phyloP scores from a whole-genome alignment of 2,113 vertebrate species.

The Noctilio leporinus region DNA sequence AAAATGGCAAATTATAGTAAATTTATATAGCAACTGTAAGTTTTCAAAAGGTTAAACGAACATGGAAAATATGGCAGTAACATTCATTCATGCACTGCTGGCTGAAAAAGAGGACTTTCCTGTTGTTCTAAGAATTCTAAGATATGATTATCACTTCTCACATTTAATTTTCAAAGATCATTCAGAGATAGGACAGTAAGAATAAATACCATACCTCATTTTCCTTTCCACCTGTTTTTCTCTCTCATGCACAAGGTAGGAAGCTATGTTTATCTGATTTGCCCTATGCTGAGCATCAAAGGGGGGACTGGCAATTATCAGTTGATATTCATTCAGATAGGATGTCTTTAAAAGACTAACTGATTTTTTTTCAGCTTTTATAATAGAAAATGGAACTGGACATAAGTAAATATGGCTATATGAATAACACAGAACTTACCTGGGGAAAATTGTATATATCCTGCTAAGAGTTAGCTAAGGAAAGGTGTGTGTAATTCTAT shows the following conservation, averaged over 20 bases:
- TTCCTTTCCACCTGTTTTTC: accelerated
- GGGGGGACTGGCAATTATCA: background rate
- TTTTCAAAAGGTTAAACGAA: background rate
- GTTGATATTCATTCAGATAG: background rate
- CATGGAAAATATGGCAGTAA: background rate
- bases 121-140: background rate
- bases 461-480: background rate
- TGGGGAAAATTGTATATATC: background rate
- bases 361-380: background rate
- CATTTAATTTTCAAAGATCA: background rate
- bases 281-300: background rate
- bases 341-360: background rate
- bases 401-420: background rate
- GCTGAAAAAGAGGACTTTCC: background rate
- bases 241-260: background rate
- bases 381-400: background rate
- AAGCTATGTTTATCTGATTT: background rate
- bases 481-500: background rate
- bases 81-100: background rate
- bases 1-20: background rate
- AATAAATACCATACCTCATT: background rate
- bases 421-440: background rate
- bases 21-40: background rate
- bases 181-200: background rate
- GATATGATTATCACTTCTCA: background rate